Evolutionary conservation across 2,888 invertebrate species (phyloP).

Genomic region (Julus scanicus): DNA sequence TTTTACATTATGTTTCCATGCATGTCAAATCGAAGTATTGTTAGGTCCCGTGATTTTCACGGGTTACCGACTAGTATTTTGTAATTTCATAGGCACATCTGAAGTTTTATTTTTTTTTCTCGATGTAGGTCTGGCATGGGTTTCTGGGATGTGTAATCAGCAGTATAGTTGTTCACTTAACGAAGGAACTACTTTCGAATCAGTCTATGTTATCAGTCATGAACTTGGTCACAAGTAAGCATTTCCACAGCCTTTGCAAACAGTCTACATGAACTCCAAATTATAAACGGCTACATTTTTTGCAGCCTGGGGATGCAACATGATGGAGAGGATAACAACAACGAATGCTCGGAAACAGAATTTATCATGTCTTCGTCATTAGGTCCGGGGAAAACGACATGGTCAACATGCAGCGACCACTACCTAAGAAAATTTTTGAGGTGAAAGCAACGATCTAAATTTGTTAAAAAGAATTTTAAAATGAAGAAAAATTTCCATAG

Average conservation of each 20-base stretch:
- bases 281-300: background rate
- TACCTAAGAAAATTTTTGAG: constrained; percentile 64
- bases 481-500: background rate
- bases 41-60: too few relatives aligned
- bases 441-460: constrained; percentile 60
- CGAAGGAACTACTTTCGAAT: constrained; percentile 65
- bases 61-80: too few relatives aligned
- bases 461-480: background rate
- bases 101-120: too few relatives aligned
- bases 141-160: constrained; percentile 65
- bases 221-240: constrained; percentile 66
- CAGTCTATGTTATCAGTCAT: constrained; percentile 66
- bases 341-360: constrained; percentile 60
- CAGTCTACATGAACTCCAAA: background rate
- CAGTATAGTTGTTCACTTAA: constrained; percentile 65
- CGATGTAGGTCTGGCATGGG: constrained; percentile 66
- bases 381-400: constrained; percentile 65
- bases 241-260: background rate
- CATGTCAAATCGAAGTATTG: too few relatives aligned
- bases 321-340: constrained; percentile 64
- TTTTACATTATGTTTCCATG: too few relatives aligned
- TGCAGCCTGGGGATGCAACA: constrained; percentile 65
- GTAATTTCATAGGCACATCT: too few relatives aligned
- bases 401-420: constrained; percentile 65
- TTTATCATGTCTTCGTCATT: constrained; percentile 65